phyloP scores from a whole-genome alignment of 2,797 vertebrate species.

The Myiotriccus ornatus region DNA sequence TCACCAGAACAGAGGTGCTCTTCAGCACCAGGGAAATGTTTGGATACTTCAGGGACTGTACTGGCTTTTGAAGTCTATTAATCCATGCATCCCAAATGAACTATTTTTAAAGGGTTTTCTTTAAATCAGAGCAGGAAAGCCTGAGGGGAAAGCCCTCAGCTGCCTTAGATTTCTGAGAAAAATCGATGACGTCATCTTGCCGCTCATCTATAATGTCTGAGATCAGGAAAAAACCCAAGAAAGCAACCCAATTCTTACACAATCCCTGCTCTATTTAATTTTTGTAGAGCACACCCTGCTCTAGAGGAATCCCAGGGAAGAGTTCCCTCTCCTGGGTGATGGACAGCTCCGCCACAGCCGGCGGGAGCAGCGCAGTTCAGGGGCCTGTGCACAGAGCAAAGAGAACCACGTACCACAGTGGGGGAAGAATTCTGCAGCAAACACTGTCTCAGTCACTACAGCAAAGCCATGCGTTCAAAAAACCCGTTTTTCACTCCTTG shows the following conservation, averaged over 20 bases:
- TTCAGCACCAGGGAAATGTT: not conserved
- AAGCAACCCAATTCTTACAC: not conserved
- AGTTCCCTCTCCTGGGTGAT: not conserved
- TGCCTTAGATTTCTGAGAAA: not conserved
- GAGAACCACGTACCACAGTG: fast-evolving
- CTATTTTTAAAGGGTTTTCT: not conserved
- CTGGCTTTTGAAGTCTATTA: not conserved
- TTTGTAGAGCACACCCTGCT: not conserved
- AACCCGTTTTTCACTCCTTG: not conserved
- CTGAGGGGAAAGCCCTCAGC: not conserved
- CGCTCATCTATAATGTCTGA: not conserved
- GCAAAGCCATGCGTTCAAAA: not conserved
- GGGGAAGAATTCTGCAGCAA: not conserved
- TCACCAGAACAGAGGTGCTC: not conserved
- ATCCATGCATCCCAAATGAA: not conserved
- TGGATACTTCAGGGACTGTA: not conserved
- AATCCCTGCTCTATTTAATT: not conserved
- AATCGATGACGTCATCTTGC: not conserved
- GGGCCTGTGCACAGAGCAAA: not conserved
- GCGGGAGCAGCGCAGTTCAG: fast-evolving
- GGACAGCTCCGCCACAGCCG: not conserved
- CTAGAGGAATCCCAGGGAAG: not conserved
- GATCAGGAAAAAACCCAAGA: not conserved
- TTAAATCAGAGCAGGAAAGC: not conserved
- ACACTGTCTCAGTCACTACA: not conserved